Evolutionary conservation across 2,797 vertebrate genomes (phyloP).

Genomic region (Tympanoctomys barrerae): DNA sequence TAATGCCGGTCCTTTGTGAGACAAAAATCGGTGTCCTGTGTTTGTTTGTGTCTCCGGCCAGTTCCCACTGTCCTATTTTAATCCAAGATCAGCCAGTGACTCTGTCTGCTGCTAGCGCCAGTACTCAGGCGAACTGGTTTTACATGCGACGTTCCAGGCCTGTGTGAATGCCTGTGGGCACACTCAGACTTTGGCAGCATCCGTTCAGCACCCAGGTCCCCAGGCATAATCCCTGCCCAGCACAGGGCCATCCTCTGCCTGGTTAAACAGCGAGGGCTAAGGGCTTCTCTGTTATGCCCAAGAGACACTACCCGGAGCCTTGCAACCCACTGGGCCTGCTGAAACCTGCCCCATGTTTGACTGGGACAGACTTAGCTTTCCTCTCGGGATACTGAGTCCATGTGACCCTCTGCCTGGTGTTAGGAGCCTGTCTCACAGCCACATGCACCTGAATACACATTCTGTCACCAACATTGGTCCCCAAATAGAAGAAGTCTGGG

Average conservation of each 20-base stretch:
- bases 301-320: background rate
- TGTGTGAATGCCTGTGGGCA: background rate
- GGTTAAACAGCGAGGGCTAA: background rate
- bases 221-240: background rate
- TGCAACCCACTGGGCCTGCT: background rate
- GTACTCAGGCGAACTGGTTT: background rate
- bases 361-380: background rate
- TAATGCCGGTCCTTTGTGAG: background rate
- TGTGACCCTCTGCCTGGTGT: too few relatives aligned
- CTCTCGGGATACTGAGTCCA: too few relatives aligned
- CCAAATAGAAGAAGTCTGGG: too few relatives aligned
- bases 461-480: too few relatives aligned
- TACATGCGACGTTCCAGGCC: background rate
- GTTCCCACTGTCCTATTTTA: background rate
- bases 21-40: background rate
- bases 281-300: background rate
- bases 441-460: too few relatives aligned
- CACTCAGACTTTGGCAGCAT: background rate
- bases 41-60: background rate
- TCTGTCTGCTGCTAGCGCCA: background rate
- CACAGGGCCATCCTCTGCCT: too few relatives aligned
- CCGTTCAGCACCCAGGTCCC: background rate
- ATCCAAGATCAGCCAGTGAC: background rate
- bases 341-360: background rate
- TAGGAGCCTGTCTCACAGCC: too few relatives aligned